These are phyloP conservation scores for Malurus elegans DNA, from an alignment of 2,113 vertebrate genomes.

Conservation along the genomic window DNA sequence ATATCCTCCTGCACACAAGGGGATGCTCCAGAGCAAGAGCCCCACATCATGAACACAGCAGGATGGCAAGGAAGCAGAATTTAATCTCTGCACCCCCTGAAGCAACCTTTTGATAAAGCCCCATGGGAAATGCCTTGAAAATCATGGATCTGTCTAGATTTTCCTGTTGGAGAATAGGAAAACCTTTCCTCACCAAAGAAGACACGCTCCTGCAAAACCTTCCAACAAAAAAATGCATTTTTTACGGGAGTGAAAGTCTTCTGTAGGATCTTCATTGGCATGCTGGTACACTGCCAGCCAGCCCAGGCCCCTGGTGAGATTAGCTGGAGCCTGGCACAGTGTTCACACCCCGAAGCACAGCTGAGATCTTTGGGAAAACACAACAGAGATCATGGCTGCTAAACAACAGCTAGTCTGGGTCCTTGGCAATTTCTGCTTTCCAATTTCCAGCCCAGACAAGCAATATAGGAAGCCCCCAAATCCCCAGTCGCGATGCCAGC, in stretches of 20 bases:
- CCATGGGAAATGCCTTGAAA: neutral
- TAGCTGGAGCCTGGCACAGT: neutral
- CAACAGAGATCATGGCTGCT: neutral
- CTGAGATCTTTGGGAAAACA: neutral
- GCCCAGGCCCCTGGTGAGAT: neutral
- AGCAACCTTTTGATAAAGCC: neutral
- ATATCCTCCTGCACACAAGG: neutral
- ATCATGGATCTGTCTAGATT: neutral
- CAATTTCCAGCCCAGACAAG: neutral
- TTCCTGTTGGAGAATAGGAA: neutral
- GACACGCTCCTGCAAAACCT: neutral
- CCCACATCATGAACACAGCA: neutral
- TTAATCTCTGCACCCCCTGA: neutral
- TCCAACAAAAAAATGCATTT: neutral
- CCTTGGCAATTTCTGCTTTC: neutral
- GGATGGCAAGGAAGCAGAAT: neutral
- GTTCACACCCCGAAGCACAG: neutral
- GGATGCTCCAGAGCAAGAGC: neutral
- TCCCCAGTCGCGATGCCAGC: neutral
- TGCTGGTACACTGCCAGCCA: neutral
- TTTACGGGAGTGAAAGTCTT: neutral
- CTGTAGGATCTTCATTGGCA: neutral
- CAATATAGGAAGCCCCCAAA: neutral
- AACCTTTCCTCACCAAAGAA: neutral
- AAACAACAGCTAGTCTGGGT: neutral